Conservation (phyloP, 2,797 vertebrate species). For the Tarsius wallacei region DNA sequence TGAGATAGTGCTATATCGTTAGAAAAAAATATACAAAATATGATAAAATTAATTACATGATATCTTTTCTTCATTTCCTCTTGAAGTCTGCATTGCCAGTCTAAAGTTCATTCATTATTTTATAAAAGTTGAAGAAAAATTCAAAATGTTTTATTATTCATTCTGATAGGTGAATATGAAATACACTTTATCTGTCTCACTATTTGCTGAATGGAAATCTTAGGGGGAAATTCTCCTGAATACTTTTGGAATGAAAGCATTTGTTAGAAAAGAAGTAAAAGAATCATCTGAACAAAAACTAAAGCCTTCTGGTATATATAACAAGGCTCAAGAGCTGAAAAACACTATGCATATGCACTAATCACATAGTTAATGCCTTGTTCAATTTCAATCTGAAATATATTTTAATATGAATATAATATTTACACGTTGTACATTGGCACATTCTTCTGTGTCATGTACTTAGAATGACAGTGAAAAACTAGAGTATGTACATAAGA, state of each 20-base stretch:
- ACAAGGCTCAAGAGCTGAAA: background rate
- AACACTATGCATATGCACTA: background rate
- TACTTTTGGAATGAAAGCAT: background rate
- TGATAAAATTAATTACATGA: conserved; percentile 36
- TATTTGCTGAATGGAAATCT: conserved; percentile 55
- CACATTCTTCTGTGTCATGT: background rate
- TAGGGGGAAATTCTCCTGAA: background rate
- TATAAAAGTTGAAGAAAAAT: conserved; percentile 39
- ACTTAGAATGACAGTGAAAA: background rate
- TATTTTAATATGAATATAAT: background rate
- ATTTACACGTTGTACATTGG: background rate
- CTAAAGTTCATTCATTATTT: conserved; percentile 25
- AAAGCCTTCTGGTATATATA: background rate
- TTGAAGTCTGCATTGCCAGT: conserved; percentile 16
- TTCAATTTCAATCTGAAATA: background rate
- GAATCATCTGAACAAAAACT: background rate
- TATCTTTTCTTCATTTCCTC: background rate
- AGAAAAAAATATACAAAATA: background rate
- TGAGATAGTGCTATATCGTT: background rate
- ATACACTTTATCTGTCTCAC: background rate
- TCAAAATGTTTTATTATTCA: conserved; percentile 57
- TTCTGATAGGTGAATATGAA: conserved; percentile 43
- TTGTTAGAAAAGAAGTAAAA: conserved; percentile 5
- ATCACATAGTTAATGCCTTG: background rate
- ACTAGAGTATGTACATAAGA: background rate